Base-by-base conservation (phyloP, 2,797 vertebrate genomes). In the Allobates femoralis region DNA sequence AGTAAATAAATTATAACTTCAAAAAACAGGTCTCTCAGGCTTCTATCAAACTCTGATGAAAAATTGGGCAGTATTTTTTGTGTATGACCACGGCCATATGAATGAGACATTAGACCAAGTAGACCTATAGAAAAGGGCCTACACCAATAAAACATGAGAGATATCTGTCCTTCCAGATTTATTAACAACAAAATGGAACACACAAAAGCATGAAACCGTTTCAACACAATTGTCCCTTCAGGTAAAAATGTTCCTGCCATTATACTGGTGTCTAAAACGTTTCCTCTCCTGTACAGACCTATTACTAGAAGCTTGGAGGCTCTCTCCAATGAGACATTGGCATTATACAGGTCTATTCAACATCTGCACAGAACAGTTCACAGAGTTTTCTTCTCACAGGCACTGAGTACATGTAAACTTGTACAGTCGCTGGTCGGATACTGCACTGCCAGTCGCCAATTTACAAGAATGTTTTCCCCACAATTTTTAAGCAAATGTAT, bases 101-200 rank as follows among this genome's bases (percentile, higher is more conserved):
- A 46, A 46, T 46, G 41, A 46, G 41, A 46, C 41, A n/a, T n/a
- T n/a, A n/a, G n/a, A 6, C 41, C 5, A 46, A 46, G 41, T 46
- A 46, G 41, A 46, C 5, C 7, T 46, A 46, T 10, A 8, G 37
- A 3, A 41, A 46, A 46, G 41, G 41, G 41, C 41, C 11, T 37
- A 37, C 12, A 3, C 1, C 34, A 82, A 82, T 56, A 82, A 73
- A 71, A 16, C 21, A 21, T 32, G 21, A 79, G 21, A 78, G 32
- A 15, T 26, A 16, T 41, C 41, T 26, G 26, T 79, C 34, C 16
- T 50, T 71, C 10, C 23, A 46, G n/a, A 46, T 83, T 83, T 75
- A 66, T 83, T 32, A 75, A 74, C 83, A 87, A 74, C 30, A 84
- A 87, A 84, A 85, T 53, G 28, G 66, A 69, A 66, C 75, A 77